phyloP scores from a whole-genome alignment of 2,113 vertebrate genomes.

The Pao palembangensis region DNA sequence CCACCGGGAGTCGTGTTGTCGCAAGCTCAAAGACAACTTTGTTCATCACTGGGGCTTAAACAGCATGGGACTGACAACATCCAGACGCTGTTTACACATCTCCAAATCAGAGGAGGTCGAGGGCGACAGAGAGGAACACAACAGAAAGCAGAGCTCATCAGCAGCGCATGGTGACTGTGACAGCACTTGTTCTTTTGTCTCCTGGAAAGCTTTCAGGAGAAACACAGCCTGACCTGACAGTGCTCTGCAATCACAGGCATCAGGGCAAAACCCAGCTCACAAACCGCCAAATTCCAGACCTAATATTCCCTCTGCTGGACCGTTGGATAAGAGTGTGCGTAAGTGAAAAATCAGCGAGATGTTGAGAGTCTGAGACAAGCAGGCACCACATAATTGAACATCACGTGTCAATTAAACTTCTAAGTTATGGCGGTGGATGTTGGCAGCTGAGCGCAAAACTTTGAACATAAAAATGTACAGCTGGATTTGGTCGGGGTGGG shows the following conservation, averaged over 20 bases:
- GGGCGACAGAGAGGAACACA: constrained; percentile 15
- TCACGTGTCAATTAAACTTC: constrained; percentile 69
- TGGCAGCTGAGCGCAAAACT: constrained; percentile 28
- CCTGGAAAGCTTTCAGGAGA: constrained; percentile 64
- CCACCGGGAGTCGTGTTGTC: constrained; percentile 60
- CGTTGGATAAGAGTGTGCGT: constrained; percentile 46
- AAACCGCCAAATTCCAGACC: constrained; percentile 77
- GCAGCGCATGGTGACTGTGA: constrained; percentile 20
- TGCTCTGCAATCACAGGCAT: constrained; percentile 53
- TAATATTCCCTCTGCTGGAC: constrained; percentile 66
- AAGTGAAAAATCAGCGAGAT: constrained; percentile 63
- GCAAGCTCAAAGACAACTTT: constrained; percentile 51
- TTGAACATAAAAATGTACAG: constrained; percentile 51
- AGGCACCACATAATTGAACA: constrained; percentile 78
- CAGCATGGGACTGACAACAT: constrained; percentile 37
- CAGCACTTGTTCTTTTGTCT: constrained; percentile 23
- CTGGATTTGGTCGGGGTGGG: constrained; percentile 34
- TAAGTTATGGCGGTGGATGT: constrained; percentile 55
- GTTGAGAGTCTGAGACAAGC: constrained; percentile 65
- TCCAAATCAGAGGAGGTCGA: constrained; percentile 36
- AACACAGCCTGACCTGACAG: constrained; percentile 66
- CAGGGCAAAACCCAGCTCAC: constrained; percentile 56
- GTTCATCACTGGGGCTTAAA: constrained; percentile 29
- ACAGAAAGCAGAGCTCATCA: constrained; percentile 47
- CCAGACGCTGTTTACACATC: constrained; percentile 46